Evolutionary conservation across 2,888 invertebrate genomes (phyloP).

Genomic region (Sphaerophoria taeniata): DNA sequence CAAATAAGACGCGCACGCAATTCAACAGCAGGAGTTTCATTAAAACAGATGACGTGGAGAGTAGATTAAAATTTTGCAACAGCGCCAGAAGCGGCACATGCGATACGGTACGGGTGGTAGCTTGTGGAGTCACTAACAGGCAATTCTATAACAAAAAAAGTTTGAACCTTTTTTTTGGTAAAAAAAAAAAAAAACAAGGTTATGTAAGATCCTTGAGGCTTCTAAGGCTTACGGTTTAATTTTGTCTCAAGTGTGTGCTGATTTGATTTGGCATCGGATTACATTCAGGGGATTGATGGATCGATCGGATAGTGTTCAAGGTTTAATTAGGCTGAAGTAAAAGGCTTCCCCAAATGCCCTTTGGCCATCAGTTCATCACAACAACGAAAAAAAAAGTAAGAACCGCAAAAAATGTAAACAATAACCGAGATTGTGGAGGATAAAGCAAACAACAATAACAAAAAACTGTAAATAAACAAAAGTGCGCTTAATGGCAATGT

Average conservation of each 20-base stretch:
- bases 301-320: constrained; percentile 50
- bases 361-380: neutral
- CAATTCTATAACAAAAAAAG: constrained; percentile 45
- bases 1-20: constrained; percentile 61
- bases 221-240: constrained; percentile 10
- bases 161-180: neutral
- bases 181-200: constrained; percentile 25
- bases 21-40: constrained; percentile 11
- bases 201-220: constrained; percentile 59
- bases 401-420: constrained; percentile 51
- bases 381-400: neutral
- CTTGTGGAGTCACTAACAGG: constrained; percentile 24
- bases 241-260: constrained; percentile 52
- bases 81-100: constrained; percentile 67
- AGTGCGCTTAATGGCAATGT: constrained; percentile 70
- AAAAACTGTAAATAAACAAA: constrained; percentile 59
- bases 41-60: constrained; percentile 64
- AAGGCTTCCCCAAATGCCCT: constrained; percentile 41
- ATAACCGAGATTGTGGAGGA: constrained; percentile 3
- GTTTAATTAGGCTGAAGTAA: constrained; percentile 69
- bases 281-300: constrained; percentile 37
- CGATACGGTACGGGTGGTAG: constrained; percentile 72
- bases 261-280: constrained; percentile 65
- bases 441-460: neutral
- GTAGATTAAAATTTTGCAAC: constrained; percentile 42